A percentile compares a stretch with the other conserved stretches of the same genome.
Evolutionary conservation across 1,140 invertebrate genomes (phyloP).

Genomic region (Drosophila lacertosa): DNA sequence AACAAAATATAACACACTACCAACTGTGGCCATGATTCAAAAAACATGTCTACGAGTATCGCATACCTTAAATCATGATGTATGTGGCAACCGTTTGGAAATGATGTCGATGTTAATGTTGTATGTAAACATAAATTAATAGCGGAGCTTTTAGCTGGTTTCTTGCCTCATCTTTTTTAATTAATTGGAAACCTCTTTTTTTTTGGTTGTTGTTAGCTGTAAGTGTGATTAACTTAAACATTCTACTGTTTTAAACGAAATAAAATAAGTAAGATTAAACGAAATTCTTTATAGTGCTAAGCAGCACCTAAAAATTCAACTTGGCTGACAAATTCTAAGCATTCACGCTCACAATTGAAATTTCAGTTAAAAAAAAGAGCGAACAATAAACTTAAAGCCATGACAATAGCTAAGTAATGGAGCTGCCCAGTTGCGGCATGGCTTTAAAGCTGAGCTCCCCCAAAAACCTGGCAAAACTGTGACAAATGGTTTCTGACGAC

Average conservation of each 20-base stretch:
- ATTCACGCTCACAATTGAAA: conserved; percentile 8
- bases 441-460: conserved; percentile 32
- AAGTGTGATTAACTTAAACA: neutral
- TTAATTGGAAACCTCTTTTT: conserved; percentile 13
- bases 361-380: neutral
- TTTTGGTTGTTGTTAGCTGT: conserved; percentile 1
- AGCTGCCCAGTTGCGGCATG: neutral
- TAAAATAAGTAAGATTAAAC: neutral
- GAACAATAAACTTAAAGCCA: conserved; percentile 31
- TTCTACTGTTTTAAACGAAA: neutral
- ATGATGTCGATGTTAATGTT: conserved; percentile 19
- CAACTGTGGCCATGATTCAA: conserved; percentile 30
- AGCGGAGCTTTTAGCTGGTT: neutral
- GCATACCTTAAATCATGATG: conserved; percentile 5
- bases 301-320: neutral
- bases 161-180: conserved; percentile 12
- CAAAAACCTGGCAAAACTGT: conserved; percentile 70
- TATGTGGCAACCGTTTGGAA: conserved; percentile 34
- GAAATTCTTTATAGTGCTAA: neutral
- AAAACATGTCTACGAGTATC: conserved; percentile 18
- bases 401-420: conserved; percentile 27
- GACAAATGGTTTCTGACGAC: conserved; percentile 78
- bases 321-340: conserved; percentile 21
- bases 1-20: conserved; percentile 21
- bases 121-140: conserved; percentile 7